These are phyloP conservation scores for Coregonus sp. DNA, from an alignment of 2,797 vertebrate genomes.

Conservation along the genomic window DNA sequence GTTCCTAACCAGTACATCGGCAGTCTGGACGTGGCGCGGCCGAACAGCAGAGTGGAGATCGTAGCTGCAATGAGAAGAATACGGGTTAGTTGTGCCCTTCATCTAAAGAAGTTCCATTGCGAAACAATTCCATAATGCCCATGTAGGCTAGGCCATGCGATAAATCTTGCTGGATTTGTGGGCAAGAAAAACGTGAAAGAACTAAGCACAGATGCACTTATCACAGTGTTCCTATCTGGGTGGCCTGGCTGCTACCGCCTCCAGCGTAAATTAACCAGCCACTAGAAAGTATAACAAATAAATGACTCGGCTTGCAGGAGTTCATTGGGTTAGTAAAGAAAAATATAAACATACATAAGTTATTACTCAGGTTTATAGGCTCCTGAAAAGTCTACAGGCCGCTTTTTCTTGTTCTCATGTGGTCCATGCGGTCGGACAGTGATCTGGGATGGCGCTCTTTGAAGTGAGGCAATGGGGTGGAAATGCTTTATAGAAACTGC, in stretches of 20 bases:
- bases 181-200: too few species aligned
- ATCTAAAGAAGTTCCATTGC: neutral
- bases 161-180: too few species aligned
- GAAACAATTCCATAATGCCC: neutral
- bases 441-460: constrained; percentile 59
- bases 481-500: constrained; percentile 33
- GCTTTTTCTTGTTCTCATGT: constrained; percentile 1
- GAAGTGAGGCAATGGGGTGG: constrained; percentile 63
- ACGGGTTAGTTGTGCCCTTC: constrained; percentile 79
- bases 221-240: too few species aligned
- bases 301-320: neutral
- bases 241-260: neutral
- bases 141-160: too few species aligned
- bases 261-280: neutral
- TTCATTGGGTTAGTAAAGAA: neutral
- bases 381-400: neutral
- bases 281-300: neutral
- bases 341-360: neutral
- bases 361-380: neutral
- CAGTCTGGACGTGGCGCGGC: constrained; percentile 93
- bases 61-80: constrained; percentile 97
- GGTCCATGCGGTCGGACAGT: constrained; percentile 52
- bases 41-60: constrained; percentile 96
- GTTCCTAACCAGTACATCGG: constrained; percentile 87
- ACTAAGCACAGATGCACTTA: too few species aligned